Conservation (phyloP, 2,113 vertebrate species). For the Sisor rabdophorus region DNA sequence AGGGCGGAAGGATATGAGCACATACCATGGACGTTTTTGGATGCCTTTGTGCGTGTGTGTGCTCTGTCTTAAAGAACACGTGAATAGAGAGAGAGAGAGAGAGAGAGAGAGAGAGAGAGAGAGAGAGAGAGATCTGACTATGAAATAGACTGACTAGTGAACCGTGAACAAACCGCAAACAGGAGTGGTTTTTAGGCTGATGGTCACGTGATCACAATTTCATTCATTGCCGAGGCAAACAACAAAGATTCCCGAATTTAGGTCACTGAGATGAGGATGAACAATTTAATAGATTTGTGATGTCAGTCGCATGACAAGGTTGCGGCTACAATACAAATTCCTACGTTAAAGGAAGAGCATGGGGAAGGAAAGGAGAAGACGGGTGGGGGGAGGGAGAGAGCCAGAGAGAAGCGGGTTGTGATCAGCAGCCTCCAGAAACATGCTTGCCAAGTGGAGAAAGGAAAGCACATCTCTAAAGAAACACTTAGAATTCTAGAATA, state of each 20-base stretch:
- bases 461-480: slow-evolving; percentile 29
- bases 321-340: slow-evolving; percentile 38
- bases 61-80: neutral
- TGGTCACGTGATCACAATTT: neutral
- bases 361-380: slow-evolving; percentile 24
- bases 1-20: slow-evolving; percentile 75
- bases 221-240: neutral
- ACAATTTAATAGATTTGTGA: neutral
- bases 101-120: no score
- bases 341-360: slow-evolving; percentile 47
- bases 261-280: neutral
- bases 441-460: slow-evolving; percentile 34
- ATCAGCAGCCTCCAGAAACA: slow-evolving; percentile 49
- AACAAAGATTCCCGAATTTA: neutral
- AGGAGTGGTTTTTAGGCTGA: neutral
- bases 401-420: slow-evolving; percentile 30
- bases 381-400: slow-evolving; percentile 20
- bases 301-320: slow-evolving; percentile 17
- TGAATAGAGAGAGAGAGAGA: neutral
- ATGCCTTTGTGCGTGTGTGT: slow-evolving; percentile 39
- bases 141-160: no score
- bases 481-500: neutral
- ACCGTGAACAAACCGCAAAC: neutral
- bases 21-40: slow-evolving; percentile 68
- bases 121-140: neutral